Percentiles rank a stretch among this genome's conserved stretches.
These are phyloP conservation scores for Sternarchorhynchus goeldii DNA, from an alignment of 2,797 vertebrate genomes.

Conservation along the genomic window DNA sequence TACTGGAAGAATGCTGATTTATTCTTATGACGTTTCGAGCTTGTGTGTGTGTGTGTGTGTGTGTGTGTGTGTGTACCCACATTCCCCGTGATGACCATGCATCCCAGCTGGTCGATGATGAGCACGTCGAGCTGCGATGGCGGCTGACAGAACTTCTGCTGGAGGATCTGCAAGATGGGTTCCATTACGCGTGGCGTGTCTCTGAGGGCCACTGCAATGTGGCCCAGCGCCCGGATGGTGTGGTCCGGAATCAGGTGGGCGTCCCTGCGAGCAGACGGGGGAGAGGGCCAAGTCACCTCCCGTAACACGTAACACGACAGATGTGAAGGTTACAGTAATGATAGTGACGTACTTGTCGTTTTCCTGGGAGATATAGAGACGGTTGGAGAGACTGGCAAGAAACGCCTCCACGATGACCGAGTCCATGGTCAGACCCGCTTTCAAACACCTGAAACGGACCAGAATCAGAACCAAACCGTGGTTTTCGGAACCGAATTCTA, in stretches of 20 bases:
- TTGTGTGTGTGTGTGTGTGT: neutral
- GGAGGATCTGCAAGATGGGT: constrained; percentile 96
- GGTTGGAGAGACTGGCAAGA: constrained; percentile 94
- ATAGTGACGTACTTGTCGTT: constrained; percentile 88
- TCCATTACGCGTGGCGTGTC: constrained; percentile 98
- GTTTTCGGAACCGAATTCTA: too few species aligned
- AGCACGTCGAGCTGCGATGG: constrained; percentile 95
- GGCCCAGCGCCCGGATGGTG: constrained; percentile 93
- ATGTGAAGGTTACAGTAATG: neutral
- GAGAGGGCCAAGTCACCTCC: neutral
- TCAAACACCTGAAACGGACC: constrained; percentile 83
- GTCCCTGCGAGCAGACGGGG: constrained; percentile 75
- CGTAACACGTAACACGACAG: neutral
- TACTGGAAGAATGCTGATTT: too few species aligned
- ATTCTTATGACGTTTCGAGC: too few species aligned
- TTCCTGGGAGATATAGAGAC: constrained; percentile 97
- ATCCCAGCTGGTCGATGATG: constrained; percentile 96
- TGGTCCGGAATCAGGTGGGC: constrained; percentile 97
- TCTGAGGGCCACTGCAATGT: constrained; percentile 92
- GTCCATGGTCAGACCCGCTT: constrained; percentile 91
- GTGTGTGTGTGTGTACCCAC: constrained; percentile 68
- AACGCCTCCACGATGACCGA: constrained; percentile 96
- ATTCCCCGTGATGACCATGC: constrained; percentile 97
- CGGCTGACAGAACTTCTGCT: constrained; percentile 99
- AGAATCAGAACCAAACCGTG: neutral